phyloP scores from a whole-genome alignment of 64 coral and sea anemone genomes.

The Porites lutea region DNA sequence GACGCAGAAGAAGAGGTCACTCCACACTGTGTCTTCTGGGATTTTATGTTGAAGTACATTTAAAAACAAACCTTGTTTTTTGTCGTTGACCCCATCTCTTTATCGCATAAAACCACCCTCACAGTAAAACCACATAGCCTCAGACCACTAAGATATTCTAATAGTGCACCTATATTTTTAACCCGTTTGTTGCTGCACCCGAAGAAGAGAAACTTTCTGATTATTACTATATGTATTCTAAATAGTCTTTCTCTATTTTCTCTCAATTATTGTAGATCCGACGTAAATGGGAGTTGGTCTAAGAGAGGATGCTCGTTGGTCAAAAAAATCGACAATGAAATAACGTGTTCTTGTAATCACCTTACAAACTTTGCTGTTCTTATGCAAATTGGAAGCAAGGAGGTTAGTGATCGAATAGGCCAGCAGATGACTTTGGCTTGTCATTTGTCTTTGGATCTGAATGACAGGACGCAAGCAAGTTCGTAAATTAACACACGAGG shows the following conservation, averaged over 20 bases:
- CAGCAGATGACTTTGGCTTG: not conserved
- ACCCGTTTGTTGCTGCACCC: no score
- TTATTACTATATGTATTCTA: not conserved
- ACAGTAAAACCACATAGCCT: no score
- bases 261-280: not conserved
- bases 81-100: no score
- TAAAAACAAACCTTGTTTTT: not conserved
- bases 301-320: not conserved
- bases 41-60: no score
- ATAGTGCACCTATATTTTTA: no score
- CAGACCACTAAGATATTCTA: not conserved
- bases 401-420: not conserved
- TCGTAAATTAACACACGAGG: no score
- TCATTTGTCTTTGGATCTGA: not conserved
- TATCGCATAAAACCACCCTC: no score
- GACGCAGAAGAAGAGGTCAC: not conserved
- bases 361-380: conserved; percentile 32
- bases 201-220: not conserved
- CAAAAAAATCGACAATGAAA: not conserved
- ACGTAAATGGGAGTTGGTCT: not conserved
- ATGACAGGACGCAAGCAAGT: no score
- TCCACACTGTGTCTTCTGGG: conserved; percentile 3
- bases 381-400: not conserved
- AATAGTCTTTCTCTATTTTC: not conserved
- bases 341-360: not conserved